phyloP scores from a whole-genome alignment of 2,888 invertebrate species.

The Pseudococcus jackbeardsleyi region DNA sequence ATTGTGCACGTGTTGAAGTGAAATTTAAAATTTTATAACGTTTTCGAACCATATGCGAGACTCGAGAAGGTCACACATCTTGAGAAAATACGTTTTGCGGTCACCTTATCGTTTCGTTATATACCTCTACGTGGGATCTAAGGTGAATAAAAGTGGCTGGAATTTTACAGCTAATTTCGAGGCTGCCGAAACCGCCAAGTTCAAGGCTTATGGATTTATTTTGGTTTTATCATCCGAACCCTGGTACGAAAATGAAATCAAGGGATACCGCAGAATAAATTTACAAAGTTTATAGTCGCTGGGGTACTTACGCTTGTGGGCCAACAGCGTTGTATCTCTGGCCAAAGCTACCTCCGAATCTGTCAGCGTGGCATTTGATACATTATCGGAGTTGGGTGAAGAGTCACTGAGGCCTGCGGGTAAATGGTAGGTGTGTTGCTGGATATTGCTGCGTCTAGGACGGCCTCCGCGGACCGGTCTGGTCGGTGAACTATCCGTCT shows the following conservation, averaged over 20 bases:
- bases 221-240: too few relatives aligned
- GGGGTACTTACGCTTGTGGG: constrained; percentile 82
- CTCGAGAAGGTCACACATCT: not conserved
- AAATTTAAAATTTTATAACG: not conserved
- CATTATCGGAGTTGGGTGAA: constrained; percentile 77
- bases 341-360: constrained; percentile 87
- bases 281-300: not conserved
- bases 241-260: too few relatives aligned
- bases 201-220: not conserved
- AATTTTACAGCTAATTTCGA: too few relatives aligned
- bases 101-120: not conserved
- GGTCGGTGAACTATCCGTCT: constrained; percentile 65
- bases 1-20: not conserved
- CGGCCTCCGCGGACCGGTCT: constrained; percentile 59
- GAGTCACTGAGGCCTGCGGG: constrained; percentile 63
- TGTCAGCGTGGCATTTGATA: constrained; percentile 86
- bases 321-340: constrained; percentile 84
- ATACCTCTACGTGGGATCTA: too few relatives aligned
- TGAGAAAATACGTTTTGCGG: not conserved
- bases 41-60: not conserved
- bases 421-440: constrained; percentile 63
- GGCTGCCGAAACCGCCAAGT: not conserved
- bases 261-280: not conserved
- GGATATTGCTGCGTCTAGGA: constrained; percentile 57
- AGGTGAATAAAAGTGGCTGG: too few relatives aligned